Base-by-base conservation (phyloP, 2,797 vertebrate genomes). In the Alauda arvensis region DNA sequence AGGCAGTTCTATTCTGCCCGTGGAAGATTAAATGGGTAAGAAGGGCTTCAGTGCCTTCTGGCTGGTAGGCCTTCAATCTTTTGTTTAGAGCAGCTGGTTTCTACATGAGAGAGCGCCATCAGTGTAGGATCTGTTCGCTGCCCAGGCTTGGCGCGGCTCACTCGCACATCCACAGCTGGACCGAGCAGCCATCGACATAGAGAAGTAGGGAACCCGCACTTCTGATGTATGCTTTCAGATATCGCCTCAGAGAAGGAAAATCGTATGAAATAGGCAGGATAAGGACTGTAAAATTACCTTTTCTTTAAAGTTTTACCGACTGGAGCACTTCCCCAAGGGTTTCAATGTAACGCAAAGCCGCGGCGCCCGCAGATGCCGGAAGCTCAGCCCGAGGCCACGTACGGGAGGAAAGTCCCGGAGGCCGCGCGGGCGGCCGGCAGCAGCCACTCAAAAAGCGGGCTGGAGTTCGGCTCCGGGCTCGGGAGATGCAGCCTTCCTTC, bases 321-420 rank as follows among this genome's bases (percentile, higher is more conserved):
- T 1, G 59, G 25, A 26, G 9, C 31, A 12, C 10, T 28, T 62
- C 21, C 18, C 53, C 57, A 12, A 18, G 70, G 16, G 51, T 23
- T n/a, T 19, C 8, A 25, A 5, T 45, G 12, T 0, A 52, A 19
- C 0, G 18, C 26, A 4, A 37, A 53, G 10, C 0, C 10, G 12
- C 14, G 7, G 24, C 17, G 9, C n/a, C 17, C 5, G 3, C 3
- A 1, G 48, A 15, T 0, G 4, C 8, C 2, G 8, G 25, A 13
- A 6, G 17, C 39, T 20, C 52, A 21, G 39, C 46, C 28, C n/a
- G 1, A 4, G 19, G 18, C 11, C n/a, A 5, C 34, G 26, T 15
- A 13, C 20, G 9, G 11, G 4, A 1, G 13, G 2, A 14, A 3
- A 0, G 3, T 1, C 19, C 19, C n/a, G 8, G 13, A 3, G 39